Evolutionary conservation across 2,888 invertebrate genomes (phyloP).

Genomic region (Anthrax anthrax): DNA sequence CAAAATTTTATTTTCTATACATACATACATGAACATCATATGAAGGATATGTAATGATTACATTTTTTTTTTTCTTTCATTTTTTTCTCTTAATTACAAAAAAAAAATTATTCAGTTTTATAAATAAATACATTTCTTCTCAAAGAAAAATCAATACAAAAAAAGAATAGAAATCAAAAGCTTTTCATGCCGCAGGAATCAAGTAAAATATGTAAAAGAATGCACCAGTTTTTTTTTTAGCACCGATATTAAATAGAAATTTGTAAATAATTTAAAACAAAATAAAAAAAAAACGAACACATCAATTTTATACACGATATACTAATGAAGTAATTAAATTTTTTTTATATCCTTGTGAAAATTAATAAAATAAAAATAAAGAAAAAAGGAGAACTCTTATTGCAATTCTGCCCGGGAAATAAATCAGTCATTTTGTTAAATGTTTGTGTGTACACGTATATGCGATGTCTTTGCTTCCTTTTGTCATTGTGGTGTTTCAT

Average conservation of each 20-base stretch:
- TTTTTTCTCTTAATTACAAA: not conserved
- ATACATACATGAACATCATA: no score
- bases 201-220: not conserved
- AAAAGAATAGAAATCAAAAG: not conserved
- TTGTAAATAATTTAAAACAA: not conserved
- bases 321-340: constrained; percentile 4
- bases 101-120: not conserved
- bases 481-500: constrained; percentile 24
- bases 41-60: no score
- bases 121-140: not conserved
- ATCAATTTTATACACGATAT: not conserved
- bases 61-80: no score
- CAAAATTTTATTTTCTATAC: no score
- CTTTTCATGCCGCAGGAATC: not conserved
- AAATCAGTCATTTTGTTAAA: constrained; percentile 10
- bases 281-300: not conserved
- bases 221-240: not conserved
- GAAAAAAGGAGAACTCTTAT: constrained; percentile 12
- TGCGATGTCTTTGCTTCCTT: not conserved
- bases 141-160: not conserved
- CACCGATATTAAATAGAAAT: not conserved
- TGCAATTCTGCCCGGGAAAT: constrained; percentile 19
- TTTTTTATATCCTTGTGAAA: constrained; percentile 3
- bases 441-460: not conserved
- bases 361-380: not conserved